A percentile compares a stretch with the other conserved stretches of the same genome.
Conservation (phyloP, 23 tunicate genomes). For the Ciona savignyi region DNA sequence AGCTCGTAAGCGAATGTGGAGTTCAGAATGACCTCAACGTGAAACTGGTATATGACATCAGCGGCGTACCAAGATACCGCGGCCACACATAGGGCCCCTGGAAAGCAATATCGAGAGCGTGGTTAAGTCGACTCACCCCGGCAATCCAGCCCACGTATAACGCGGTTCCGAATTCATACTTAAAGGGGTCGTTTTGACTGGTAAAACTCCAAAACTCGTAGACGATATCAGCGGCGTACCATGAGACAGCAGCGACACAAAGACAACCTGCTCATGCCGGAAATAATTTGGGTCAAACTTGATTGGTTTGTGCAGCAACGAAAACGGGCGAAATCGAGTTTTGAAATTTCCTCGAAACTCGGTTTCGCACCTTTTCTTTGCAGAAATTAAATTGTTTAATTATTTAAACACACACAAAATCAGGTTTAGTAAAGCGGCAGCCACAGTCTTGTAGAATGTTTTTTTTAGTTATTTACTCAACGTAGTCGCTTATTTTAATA, state of each 20-base stretch:
- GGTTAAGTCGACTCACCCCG: background rate
- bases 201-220: conserved; percentile 13
- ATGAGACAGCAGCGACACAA: conserved; percentile 61
- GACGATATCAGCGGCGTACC: conserved; percentile 87
- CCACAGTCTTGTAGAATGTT: no score
- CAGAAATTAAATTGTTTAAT: no score
- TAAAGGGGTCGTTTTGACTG: conserved; percentile 21
- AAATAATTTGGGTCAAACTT: background rate
- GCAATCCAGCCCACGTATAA: conserved; percentile 82
- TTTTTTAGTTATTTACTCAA: no score
- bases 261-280: conserved; percentile 37
- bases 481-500: no score
- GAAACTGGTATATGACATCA: conserved; percentile 45
- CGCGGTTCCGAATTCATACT: conserved; percentile 79
- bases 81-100: conserved; percentile 55
- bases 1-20: conserved; percentile 52
- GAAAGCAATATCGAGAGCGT: conserved; percentile 26
- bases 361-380: no score
- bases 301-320: no score
- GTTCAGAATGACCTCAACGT: background rate
- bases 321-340: no score
- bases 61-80: conserved; percentile 88
- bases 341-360: no score
- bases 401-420: no score
- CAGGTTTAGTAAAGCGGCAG: no score